A percentile compares a stretch with the other conserved stretches of the same genome.
Evolutionary conservation across 2,113 vertebrate species (phyloP).

Genomic region (Pygathrix nemaeus): DNA sequence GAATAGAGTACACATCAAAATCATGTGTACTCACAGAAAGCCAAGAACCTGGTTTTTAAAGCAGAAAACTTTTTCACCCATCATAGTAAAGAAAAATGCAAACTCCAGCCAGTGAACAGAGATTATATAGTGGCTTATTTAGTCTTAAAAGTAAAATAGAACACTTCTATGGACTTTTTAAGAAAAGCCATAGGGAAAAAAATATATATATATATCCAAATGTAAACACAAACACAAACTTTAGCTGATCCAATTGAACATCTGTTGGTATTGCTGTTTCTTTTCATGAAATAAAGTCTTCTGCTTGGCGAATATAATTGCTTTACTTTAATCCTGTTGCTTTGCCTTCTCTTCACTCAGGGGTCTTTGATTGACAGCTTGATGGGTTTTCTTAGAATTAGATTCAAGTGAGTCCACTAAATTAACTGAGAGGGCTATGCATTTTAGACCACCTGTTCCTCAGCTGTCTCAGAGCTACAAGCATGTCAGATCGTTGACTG

Average conservation of each 20-base stretch:
- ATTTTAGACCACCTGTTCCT: conserved; percentile 60
- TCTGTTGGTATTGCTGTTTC: neutral
- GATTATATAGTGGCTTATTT: neutral
- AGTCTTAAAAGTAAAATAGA: neutral
- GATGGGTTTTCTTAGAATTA: conserved; percentile 55
- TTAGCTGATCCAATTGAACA: neutral
- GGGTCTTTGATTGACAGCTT: conserved; percentile 49
- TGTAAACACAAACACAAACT: neutral
- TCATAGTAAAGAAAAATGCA: neutral
- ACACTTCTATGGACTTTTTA: neutral
- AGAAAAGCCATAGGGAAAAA: neutral
- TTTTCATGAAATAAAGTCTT: conserved; percentile 35
- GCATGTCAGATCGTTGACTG: neutral
- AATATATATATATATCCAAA: neutral
- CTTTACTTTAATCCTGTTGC: conserved; percentile 44
- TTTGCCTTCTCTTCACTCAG: conserved; percentile 11
- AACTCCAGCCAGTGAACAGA: neutral
- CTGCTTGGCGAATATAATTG: conserved; percentile 28
- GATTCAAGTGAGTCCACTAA: conserved; percentile 32
- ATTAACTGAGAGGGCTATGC: conserved; percentile 63
- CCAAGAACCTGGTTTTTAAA: neutral
- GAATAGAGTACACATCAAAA: neutral
- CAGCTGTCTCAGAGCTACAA: neutral
- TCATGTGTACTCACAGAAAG: neutral
- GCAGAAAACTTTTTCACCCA: neutral